phyloP scores from a whole-genome alignment of 2,888 invertebrate genomes.

The Rhyacophila evoluta region DNA sequence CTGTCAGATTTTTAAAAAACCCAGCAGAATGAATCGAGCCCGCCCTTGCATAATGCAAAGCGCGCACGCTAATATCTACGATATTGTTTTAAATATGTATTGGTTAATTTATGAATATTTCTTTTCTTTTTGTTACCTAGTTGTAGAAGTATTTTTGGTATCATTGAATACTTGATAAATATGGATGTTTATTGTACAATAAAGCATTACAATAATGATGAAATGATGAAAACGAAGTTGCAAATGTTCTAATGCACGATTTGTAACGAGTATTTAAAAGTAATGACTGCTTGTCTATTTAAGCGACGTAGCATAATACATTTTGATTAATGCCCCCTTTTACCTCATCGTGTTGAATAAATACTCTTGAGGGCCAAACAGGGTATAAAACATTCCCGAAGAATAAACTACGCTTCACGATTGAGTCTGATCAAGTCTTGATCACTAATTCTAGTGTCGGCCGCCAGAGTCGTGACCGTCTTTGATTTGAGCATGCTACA shows the following conservation, averaged over 20 bases:
- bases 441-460: conserved; percentile 5
- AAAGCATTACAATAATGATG: too few species aligned
- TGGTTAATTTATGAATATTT: too few species aligned
- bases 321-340: conserved; percentile 5
- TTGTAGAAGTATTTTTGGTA: too few species aligned
- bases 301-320: background rate
- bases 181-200: too few species aligned
- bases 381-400: background rate
- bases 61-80: too few species aligned
- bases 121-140: too few species aligned
- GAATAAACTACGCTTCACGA: background rate
- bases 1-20: too few species aligned
- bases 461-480: background rate
- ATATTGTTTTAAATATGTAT: too few species aligned
- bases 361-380: conserved; percentile 24
- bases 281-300: background rate
- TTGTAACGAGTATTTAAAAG: background rate
- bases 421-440: background rate
- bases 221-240: background rate
- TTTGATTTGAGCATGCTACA: background rate
- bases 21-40: too few species aligned
- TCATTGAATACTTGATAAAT: too few species aligned
- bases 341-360: conserved; percentile 24
- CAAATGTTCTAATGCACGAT: background rate
- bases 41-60: too few species aligned